Percentiles rank a stretch among this genome's conserved stretches.
phyloP scores from a whole-genome alignment of 2,113 vertebrate species.

The Pterocles burchelli region DNA sequence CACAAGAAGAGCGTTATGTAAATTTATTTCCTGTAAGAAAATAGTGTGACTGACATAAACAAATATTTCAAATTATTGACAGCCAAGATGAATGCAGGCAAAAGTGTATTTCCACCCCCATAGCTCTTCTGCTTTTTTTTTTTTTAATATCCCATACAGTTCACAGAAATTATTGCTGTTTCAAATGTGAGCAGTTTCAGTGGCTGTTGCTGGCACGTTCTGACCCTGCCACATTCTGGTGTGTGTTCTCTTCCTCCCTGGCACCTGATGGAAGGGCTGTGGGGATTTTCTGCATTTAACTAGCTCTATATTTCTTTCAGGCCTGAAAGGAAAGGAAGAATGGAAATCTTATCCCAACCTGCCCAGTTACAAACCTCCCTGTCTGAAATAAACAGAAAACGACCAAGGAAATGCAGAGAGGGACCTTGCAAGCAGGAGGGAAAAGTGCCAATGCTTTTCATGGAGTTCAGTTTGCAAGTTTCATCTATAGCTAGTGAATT shows the following conservation, averaged over 20 bases:
- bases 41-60: neutral
- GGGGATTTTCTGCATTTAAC: neutral
- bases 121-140: neutral
- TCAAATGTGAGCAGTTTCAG: no score
- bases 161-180: no score
- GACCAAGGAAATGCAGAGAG: neutral
- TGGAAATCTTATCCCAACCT: neutral
- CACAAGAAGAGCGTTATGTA: neutral
- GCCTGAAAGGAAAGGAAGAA: neutral
- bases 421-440: neutral
- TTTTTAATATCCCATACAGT: neutral
- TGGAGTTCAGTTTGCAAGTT: neutral
- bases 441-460: fast-evolving
- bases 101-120: fast-evolving
- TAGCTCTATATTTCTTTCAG: no score
- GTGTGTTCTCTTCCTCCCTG: neutral
- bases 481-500: fast-evolving
- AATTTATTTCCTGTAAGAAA: neutral
- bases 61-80: no score
- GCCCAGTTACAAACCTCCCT: neutral
- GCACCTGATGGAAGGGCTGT: neutral
- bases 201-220: fast-evolving
- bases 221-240: fast-evolving
- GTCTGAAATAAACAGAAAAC: neutral
- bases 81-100: neutral